Percentiles rank a stretch among this genome's conserved stretches.
phyloP scores from a whole-genome alignment of 2,888 invertebrate species.

The Vandiemenella viatica region DNA sequence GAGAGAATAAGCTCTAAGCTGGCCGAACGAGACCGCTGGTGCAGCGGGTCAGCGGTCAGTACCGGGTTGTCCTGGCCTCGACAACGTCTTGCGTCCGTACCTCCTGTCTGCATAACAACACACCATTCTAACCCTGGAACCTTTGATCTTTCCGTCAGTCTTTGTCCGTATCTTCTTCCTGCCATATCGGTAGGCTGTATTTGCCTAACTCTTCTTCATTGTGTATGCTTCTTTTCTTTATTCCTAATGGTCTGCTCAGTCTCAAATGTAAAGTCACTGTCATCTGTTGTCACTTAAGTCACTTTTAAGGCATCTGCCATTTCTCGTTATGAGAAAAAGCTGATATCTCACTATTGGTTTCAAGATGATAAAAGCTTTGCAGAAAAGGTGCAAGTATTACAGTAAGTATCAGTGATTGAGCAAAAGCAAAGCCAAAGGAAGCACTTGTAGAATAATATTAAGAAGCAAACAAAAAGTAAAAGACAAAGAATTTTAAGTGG shows the following conservation, averaged over 20 bases:
- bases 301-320: too few species aligned
- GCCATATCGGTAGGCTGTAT: too few species aligned
- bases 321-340: too few species aligned
- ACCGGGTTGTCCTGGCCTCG: constrained; percentile 10
- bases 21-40: constrained; percentile 17
- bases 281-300: not conserved
- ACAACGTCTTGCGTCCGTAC: constrained; percentile 14
- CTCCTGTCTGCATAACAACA: constrained; percentile 15
- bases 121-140: constrained; percentile 5
- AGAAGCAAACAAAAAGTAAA: too few species aligned
- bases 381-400: not conserved
- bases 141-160: too few species aligned
- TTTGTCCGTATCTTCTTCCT: too few species aligned
- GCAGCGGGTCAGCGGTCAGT: constrained; percentile 10
- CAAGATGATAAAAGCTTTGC: not conserved
- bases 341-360: too few species aligned
- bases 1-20: constrained; percentile 20
- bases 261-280: not conserved
- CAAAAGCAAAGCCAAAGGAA: not conserved
- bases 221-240: too few species aligned
- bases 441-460: not conserved
- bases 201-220: too few species aligned
- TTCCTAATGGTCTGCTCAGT: not conserved
- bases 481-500: too few species aligned
- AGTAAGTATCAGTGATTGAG: not conserved